Conservation (phyloP, 2,797 vertebrate species). For the Cirrhinus molitorella region DNA sequence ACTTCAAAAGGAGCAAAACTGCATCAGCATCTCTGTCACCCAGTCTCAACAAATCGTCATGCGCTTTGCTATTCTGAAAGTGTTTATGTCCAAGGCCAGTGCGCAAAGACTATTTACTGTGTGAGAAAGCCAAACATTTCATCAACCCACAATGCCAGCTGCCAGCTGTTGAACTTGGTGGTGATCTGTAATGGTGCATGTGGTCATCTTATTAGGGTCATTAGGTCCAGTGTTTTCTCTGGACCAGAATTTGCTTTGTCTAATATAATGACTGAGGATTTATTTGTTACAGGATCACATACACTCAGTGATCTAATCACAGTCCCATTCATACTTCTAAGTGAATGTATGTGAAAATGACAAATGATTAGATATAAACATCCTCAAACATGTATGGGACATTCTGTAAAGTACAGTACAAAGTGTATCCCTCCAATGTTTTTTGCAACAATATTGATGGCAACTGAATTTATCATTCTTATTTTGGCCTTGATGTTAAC, state of each 20-base stretch:
- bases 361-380: neutral
- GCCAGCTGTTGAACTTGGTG: neutral
- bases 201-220: neutral
- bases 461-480: neutral
- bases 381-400: neutral
- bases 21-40: neutral
- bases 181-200: neutral
- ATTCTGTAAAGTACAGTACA: neutral
- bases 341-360: neutral
- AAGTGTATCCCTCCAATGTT: neutral
- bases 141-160: neutral
- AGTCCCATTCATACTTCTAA: no score
- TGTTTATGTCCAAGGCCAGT: neutral
- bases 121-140: neutral
- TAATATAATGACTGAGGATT: neutral
- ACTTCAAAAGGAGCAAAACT: slow-evolving; percentile 1
- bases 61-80: neutral
- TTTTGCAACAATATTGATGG: neutral
- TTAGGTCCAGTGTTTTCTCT: neutral
- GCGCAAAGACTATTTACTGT: neutral
- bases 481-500: neutral
- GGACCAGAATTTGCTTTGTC: neutral
- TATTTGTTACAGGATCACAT: neutral
- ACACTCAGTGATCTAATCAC: neutral
- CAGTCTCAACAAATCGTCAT: neutral